phyloP scores from a whole-genome alignment of 2,113 vertebrate genomes.

The Cephalopterus ornatus region DNA sequence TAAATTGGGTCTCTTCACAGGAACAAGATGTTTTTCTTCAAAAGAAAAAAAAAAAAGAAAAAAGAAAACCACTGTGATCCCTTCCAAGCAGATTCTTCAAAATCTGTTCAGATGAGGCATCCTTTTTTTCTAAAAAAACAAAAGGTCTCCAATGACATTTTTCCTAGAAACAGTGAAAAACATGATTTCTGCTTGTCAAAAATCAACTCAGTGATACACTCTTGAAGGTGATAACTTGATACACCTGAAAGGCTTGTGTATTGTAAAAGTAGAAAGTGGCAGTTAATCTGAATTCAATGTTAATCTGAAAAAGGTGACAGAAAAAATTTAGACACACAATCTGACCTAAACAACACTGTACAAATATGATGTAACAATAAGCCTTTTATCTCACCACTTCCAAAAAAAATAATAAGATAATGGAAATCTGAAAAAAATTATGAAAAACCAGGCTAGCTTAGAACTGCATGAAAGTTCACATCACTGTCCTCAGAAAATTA shows the following conservation, averaged over 20 bases:
- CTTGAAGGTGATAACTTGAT: no score
- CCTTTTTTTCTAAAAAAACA: not conserved
- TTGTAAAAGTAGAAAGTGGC: not conserved
- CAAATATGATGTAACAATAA: not conserved
- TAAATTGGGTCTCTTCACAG: constrained; percentile 33
- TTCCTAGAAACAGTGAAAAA: constrained; percentile 38
- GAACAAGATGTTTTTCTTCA: constrained; percentile 51
- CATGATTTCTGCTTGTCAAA: constrained; percentile 20
- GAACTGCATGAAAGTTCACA: not conserved
- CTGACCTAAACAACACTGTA: not conserved
- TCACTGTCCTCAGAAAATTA: not conserved
- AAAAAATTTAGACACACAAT: not conserved
- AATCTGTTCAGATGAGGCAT: constrained; percentile 60
- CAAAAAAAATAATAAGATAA: not conserved
- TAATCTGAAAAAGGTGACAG: not conserved
- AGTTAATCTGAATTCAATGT: no score
- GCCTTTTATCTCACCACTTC: not conserved
- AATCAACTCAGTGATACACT: not conserved
- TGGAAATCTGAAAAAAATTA: not conserved
- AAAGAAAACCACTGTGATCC: not conserved
- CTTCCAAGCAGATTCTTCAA: constrained; percentile 60
- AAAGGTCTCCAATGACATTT: constrained; percentile 42
- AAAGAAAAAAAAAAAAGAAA: not conserved
- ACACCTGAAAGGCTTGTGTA: not conserved
- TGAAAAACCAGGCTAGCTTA: not conserved